phyloP scores from a whole-genome alignment of 2,888 invertebrate genomes.

The Odontomyia ornata region DNA sequence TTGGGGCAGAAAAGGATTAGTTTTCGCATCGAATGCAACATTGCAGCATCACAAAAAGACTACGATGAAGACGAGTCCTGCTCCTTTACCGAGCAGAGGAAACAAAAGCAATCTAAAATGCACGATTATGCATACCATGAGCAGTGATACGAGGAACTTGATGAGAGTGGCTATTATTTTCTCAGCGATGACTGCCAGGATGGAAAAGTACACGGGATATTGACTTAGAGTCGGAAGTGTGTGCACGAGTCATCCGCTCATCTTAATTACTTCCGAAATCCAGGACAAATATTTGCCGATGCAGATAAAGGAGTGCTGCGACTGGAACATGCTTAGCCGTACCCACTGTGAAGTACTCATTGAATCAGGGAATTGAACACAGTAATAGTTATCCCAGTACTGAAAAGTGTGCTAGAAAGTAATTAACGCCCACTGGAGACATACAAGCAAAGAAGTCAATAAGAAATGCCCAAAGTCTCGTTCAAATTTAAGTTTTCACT shows the following conservation, averaged over 20 bases:
- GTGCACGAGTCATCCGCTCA: not conserved
- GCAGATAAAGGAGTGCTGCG: too few species aligned
- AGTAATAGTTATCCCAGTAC: too few species aligned
- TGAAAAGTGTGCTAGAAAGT: too few species aligned
- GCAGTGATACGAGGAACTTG: not conserved
- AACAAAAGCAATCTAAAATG: constrained; percentile 22
- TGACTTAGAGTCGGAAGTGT: not conserved
- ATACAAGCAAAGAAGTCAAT: too few species aligned
- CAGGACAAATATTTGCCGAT: not conserved
- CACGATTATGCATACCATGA: constrained; percentile 18
- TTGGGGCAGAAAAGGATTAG: constrained; percentile 34
- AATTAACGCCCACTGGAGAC: too few species aligned
- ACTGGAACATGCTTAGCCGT: too few species aligned
- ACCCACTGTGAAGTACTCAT: too few species aligned
- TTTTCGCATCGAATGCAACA: constrained; percentile 35
- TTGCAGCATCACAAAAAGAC: not conserved
- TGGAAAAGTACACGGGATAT: not conserved
- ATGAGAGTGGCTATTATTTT: not conserved
- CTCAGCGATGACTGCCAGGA: not conserved
- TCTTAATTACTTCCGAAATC: constrained; percentile 1
- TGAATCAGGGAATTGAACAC: too few species aligned
- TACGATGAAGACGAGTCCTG: not conserved
- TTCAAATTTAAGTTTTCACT: too few species aligned
- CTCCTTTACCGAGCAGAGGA: not conserved
- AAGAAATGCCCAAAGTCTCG: too few species aligned